phyloP scores from a whole-genome alignment of 1,140 invertebrate species.

The Aradophagus sp. region DNA sequence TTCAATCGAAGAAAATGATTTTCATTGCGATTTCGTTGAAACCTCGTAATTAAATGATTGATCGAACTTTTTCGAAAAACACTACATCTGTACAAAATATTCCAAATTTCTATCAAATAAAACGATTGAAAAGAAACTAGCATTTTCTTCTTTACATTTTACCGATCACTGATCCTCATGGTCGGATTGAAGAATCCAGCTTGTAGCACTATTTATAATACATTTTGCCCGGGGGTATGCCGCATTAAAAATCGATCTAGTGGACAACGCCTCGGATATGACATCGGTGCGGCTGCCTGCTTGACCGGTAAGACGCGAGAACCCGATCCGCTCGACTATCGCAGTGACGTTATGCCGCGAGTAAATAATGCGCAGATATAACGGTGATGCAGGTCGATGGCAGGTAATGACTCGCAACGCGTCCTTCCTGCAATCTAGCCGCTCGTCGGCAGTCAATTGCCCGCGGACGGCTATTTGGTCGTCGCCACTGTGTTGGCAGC shows the following conservation, averaged over 20 bases:
- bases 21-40: too few species aligned
- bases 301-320: conserved; percentile 41
- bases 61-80: too few species aligned
- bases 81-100: too few species aligned
- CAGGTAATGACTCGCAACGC: conserved; percentile 56
- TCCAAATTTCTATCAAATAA: too few species aligned
- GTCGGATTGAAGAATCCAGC: conserved; percentile 1
- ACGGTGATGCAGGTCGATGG: conserved; percentile 59
- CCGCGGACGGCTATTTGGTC: too few species aligned
- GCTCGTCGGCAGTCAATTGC: conserved; percentile 47
- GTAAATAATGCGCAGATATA: conserved; percentile 60
- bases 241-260: conserved; percentile 46
- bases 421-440: conserved; percentile 52
- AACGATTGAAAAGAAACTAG: too few species aligned
- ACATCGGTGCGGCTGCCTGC: conserved; percentile 10
- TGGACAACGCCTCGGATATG: too few species aligned
- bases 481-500: conserved; percentile 36
- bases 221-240: conserved; percentile 27
- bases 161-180: too few species aligned
- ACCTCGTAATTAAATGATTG: too few species aligned
- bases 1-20: too few species aligned
- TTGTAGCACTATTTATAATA: conserved; percentile 25
- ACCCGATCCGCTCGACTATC: conserved; percentile 47
- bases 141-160: too few species aligned
- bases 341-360: conserved; percentile 50